Conservation (phyloP, 2,888 invertebrate species). For the Oxycera nigricornis region DNA sequence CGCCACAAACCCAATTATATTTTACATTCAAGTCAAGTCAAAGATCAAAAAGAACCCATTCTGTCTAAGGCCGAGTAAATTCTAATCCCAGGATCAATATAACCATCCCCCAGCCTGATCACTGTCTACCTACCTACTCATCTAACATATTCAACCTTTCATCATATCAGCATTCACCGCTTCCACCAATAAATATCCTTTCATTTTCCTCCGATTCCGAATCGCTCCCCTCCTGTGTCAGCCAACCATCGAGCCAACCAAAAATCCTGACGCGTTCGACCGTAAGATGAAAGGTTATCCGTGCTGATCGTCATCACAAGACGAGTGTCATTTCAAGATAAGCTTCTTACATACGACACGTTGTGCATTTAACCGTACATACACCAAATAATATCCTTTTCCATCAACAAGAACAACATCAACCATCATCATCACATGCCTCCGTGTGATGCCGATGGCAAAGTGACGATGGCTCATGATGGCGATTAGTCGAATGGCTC, state of each 20-base stretch:
- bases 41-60: too few relatives aligned
- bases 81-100: too few relatives aligned
- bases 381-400: background rate
- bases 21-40: too few relatives aligned
- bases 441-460: background rate
- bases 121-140: too few relatives aligned
- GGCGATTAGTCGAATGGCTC: constrained; percentile 16
- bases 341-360: constrained; percentile 40
- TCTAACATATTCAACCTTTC: too few relatives aligned
- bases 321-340: constrained; percentile 44
- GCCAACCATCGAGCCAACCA: background rate
- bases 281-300: constrained; percentile 35
- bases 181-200: background rate
- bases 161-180: too few relatives aligned
- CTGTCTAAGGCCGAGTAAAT: too few relatives aligned
- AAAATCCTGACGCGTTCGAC: constrained; percentile 18
- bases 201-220: background rate
- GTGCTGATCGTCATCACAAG: constrained; percentile 12
- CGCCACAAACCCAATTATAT: too few relatives aligned
- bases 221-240: background rate
- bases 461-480: background rate
- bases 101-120: too few relatives aligned
- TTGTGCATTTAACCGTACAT: constrained; percentile 31
- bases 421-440: background rate
- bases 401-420: background rate